A percentile compares a stretch with the other conserved stretches of the same genome.
These are phyloP conservation scores for Pseudoips prasinana DNA, from an alignment of 2,888 invertebrate genomes.

Conservation along the genomic window DNA sequence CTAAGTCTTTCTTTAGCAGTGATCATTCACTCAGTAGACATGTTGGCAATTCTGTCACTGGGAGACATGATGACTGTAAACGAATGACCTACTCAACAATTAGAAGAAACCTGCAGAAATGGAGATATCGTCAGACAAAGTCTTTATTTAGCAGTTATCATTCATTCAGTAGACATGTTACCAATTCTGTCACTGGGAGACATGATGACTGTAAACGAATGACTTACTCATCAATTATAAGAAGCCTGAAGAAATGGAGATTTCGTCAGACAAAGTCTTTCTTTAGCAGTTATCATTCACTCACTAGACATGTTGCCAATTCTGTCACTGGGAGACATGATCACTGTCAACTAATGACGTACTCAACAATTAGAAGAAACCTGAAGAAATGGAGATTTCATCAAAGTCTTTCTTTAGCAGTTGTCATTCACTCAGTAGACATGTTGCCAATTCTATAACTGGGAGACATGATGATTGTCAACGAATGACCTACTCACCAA, in stretches of 20 bases:
- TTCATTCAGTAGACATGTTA: slow-evolving; percentile 26
- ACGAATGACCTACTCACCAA: slow-evolving; percentile 3
- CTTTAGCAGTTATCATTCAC: slow-evolving; percentile 3
- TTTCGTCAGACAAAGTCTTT: too few relatives aligned
- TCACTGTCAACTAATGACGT: slow-evolving; percentile 14
- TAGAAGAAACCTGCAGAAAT: too few relatives aligned
- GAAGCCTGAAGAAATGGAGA: too few relatives aligned
- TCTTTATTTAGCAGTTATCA: slow-evolving; percentile 1
- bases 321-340: slow-evolving; percentile 41
- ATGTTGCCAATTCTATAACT: slow-evolving; percentile 36
- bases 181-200: slow-evolving; percentile 38
- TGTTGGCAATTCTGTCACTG: slow-evolving; percentile 23
- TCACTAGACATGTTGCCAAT: slow-evolving; percentile 25
- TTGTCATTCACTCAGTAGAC: slow-evolving; percentile 18
- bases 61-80: slow-evolving; percentile 12
- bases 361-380: not conserved
- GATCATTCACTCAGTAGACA: slow-evolving; percentile 23
- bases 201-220: slow-evolving; percentile 24
- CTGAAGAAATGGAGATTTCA: not conserved
- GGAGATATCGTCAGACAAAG: not conserved
- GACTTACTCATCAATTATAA: not conserved
- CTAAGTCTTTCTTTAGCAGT: slow-evolving; percentile 7
- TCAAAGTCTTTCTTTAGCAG: not conserved
- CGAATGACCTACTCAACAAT: slow-evolving; percentile 8
- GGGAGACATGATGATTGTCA: slow-evolving; percentile 32